Evolutionary conservation across 2,113 vertebrate species (phyloP).

Genomic region (Theropithecus gelada): DNA sequence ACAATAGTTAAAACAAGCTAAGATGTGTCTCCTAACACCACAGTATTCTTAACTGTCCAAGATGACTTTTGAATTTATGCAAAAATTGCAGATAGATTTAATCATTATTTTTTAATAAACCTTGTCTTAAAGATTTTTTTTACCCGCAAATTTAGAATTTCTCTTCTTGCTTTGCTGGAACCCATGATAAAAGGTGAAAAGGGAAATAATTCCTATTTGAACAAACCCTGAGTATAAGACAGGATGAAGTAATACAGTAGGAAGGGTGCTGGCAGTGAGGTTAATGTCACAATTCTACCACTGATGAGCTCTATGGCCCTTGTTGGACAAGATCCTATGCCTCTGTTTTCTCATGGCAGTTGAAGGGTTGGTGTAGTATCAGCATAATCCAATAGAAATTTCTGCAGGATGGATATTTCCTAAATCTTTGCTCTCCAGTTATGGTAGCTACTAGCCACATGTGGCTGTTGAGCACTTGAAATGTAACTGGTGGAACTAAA

Average conservation of each 20-base stretch:
- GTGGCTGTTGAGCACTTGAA: background rate
- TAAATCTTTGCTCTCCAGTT: background rate
- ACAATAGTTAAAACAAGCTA: background rate
- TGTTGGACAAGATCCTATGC: background rate
- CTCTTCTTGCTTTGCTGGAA: conserved; percentile 32
- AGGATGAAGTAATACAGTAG: background rate
- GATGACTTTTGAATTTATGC: background rate
- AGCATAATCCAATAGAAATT: background rate
- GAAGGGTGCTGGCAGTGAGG: background rate
- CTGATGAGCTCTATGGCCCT: background rate
- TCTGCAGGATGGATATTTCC: background rate
- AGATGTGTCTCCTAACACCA: background rate
- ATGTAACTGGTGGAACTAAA: background rate
- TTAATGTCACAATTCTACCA: background rate
- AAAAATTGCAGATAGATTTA: background rate
- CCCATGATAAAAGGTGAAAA: background rate
- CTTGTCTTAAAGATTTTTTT: background rate
- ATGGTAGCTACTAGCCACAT: background rate
- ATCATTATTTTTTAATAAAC: background rate
- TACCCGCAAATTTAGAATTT: background rate
- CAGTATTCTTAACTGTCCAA: background rate
- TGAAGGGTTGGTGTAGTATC: background rate
- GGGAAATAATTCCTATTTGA: background rate
- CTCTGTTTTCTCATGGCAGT: background rate
- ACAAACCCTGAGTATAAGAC: background rate